Percentiles rank a stretch among this genome's conserved stretches.
Conservation (phyloP, 2,797 vertebrate species). For the Psittacula derbiana region DNA sequence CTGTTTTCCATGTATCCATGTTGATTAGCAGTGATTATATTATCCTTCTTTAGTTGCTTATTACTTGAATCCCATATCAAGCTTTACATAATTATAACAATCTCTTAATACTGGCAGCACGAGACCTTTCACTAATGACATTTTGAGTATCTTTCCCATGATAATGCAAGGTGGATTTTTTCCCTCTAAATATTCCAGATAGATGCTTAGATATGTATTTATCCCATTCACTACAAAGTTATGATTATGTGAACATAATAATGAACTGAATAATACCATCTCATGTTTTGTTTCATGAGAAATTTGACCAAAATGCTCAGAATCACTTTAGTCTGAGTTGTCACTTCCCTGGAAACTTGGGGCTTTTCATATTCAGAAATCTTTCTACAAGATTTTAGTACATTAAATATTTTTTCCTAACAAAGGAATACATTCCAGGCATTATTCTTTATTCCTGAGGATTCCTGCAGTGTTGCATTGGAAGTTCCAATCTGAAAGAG, state of each 20-base stretch:
- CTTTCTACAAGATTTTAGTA: background rate
- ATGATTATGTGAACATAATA: background rate
- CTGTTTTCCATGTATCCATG: background rate
- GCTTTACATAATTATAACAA: background rate
- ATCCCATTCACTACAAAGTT: background rate
- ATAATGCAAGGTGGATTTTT: background rate
- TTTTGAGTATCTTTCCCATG: background rate
- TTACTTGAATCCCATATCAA: background rate
- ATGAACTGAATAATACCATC: background rate
- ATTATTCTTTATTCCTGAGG: background rate
- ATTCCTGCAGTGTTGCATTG: background rate
- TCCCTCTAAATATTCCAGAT: background rate
- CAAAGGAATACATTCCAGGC: background rate
- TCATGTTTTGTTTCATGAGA: background rate
- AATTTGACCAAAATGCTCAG: background rate
- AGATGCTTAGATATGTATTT: background rate
- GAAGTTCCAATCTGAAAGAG: background rate
- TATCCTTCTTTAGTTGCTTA: background rate
- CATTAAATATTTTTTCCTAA: background rate
- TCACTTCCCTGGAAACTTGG: background rate
- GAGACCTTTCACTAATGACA: background rate
- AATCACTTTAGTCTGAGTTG: background rate
- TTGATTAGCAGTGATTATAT: slow-evolving; percentile 37
- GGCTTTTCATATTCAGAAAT: background rate
- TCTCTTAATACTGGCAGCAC: background rate